Evolutionary conservation across 2,888 invertebrate species (phyloP).

Genomic region (Iselma pallidipennis): DNA sequence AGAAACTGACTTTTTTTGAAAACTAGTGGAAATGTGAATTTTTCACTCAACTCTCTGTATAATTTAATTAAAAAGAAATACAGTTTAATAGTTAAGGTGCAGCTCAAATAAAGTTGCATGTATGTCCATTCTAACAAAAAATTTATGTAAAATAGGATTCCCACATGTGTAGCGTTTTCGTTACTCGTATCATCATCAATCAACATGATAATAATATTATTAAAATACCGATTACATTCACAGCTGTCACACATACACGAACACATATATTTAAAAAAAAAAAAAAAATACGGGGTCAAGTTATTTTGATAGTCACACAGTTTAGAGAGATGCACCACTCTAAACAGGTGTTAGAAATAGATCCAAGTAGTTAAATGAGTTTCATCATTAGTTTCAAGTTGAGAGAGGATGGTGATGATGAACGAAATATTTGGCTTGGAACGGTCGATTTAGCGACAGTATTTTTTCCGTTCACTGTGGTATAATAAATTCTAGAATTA

Average conservation of each 20-base stretch:
- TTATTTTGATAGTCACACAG: constrained; percentile 30
- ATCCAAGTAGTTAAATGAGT: constrained; percentile 7
- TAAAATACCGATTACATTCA: constrained; percentile 26
- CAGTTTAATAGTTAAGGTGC: neutral
- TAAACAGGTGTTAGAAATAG: constrained; percentile 24
- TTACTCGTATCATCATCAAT: neutral
- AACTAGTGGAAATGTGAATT: no score
- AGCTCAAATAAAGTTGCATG: no score
- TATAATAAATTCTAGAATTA: neutral
- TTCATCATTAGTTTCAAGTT: constrained; percentile 5
- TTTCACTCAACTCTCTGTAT: no score
- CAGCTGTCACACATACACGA: constrained; percentile 30
- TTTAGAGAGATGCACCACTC: constrained; percentile 19
- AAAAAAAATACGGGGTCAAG: constrained; percentile 10
- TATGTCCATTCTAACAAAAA: no score
- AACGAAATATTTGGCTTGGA: constrained; percentile 3
- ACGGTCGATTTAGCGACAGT: neutral
- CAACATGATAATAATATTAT: neutral
- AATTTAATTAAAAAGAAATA: neutral
- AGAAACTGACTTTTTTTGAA: no score
- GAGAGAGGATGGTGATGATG: constrained; percentile 1
- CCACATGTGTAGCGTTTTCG: neutral
- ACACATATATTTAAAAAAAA: constrained; percentile 12
- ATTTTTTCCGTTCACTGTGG: neutral
- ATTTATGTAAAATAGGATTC: neutral